Evolutionary conservation across 2,888 invertebrate genomes (phyloP), one percentile per base, ranked within the genome.

Genomic region (Coenonympha glycerion): DNA sequence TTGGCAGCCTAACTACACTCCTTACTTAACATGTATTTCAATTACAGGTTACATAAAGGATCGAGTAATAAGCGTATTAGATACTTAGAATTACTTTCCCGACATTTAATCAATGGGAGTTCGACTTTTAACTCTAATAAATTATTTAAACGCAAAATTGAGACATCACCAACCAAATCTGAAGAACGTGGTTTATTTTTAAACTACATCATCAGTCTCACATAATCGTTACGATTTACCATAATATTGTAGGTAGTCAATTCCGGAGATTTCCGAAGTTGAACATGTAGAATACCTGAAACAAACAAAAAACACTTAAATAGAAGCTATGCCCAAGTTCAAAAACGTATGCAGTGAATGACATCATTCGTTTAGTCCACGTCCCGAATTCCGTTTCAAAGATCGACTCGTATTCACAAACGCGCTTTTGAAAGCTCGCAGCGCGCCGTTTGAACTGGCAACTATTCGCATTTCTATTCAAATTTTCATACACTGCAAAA

Each of bases 281-380:
- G n/a, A 33, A 11, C 8, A 16, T 4, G 31, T 19, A n/a, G 6
- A n/a, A 37, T 37, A 37, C 37, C 37, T 37, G 37, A 22, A 37
- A 37, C 37, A 37, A 36, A 22, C 3, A 37, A 22, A 37, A 36
- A 19, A 36, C 11, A 13, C 22, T n/a, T 13, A 21, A 24, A 24
- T 8, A 22, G 8, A 8, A 3, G 11, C 30, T 11, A 11, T 30
- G 11, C 30, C 19, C 41, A 41, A 8, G 13, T 19, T 19, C 28
- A 41, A 19, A 41, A 30, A 28, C 11, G 11, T 19, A 28, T 22
- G 8, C 11, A 3, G 6, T 41, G 41, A 30, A 19, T 30, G 41
- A 41, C 30, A 28, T 39, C 39, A 39, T 41, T 41, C 28, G 41
- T 41, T 41, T 41, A 41, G 41, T 41, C 18, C 18, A 9, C 41